Conservation (phyloP, 2,113 vertebrate species). For the Nesogale talazaci region DNA sequence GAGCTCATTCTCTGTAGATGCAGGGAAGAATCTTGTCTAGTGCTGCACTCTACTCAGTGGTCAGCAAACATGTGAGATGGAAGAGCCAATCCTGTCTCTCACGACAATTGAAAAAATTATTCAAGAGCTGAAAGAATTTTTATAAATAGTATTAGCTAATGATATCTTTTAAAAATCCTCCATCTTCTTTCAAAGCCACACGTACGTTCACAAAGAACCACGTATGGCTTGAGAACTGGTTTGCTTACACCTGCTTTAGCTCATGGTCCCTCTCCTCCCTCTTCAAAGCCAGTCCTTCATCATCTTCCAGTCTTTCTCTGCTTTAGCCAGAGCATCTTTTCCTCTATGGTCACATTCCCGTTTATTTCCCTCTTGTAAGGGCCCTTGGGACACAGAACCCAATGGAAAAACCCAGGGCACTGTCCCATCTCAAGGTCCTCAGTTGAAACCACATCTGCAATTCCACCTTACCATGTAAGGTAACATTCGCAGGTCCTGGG, state of each 20-base stretch:
- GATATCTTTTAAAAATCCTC: too few species aligned
- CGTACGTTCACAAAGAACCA: too few species aligned
- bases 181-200: too few species aligned
- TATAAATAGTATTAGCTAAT: too few species aligned
- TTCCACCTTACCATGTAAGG: not conserved
- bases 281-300: not conserved
- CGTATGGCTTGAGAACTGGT: too few species aligned
- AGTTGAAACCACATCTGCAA: not conserved
- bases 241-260: not conserved
- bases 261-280: not conserved
- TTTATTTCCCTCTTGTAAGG: not conserved
- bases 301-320: not conserved
- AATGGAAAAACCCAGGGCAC: not conserved
- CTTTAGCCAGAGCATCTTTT: too few species aligned
- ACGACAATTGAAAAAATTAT: too few species aligned
- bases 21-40: not conserved
- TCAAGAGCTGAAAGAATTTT: too few species aligned
- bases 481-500: not conserved
- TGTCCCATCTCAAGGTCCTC: not conserved
- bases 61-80: too few species aligned
- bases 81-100: too few species aligned
- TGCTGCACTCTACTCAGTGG: not conserved
- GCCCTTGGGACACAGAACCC: not conserved
- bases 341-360: not conserved
- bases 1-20: not conserved